Evolutionary conservation across 2,888 invertebrate species (phyloP).

Genomic region (Agrenia bidenticulata): DNA sequence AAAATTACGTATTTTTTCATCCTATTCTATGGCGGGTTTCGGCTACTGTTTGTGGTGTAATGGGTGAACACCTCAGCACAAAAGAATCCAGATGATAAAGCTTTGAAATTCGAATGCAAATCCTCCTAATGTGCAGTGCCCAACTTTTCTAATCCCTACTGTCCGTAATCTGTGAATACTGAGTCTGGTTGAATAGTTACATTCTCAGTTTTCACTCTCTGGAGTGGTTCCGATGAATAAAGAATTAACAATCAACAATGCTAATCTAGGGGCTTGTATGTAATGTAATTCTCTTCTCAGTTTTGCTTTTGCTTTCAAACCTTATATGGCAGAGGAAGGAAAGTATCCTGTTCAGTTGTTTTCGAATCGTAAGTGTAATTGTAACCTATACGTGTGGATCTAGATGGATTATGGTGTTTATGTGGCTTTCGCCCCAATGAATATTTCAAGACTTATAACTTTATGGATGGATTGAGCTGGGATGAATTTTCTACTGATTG

Average conservation of each 20-base stretch:
- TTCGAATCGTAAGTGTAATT: too few species aligned
- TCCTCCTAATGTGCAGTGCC: slow-evolving; percentile 9
- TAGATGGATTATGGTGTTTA: too few species aligned
- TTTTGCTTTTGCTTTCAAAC: too few species aligned
- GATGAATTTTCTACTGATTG: too few species aligned
- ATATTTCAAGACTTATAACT: too few species aligned
- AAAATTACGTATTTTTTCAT: slow-evolving; percentile 1
- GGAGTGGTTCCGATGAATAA: neutral
- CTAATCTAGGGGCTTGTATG: neutral
- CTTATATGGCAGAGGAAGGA: too few species aligned
- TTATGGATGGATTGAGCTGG: too few species aligned
- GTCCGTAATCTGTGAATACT: slow-evolving; percentile 13
- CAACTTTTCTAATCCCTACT: neutral
- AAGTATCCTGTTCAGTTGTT: too few species aligned
- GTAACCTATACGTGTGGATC: too few species aligned
- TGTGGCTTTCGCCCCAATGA: too few species aligned
- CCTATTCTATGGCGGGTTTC: neutral
- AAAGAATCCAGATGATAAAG: slow-evolving; percentile 20
- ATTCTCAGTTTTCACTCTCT: slow-evolving; percentile 10
- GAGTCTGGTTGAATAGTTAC: neutral
- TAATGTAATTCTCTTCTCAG: neutral
- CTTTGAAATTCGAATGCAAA: slow-evolving; percentile 10
- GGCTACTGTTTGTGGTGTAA: slow-evolving; percentile 15
- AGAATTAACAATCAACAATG: neutral
- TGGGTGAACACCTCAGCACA: slow-evolving; percentile 30